Evolutionary conservation across 2,797 vertebrate genomes (phyloP).

Genomic region (Cygnus olor): DNA sequence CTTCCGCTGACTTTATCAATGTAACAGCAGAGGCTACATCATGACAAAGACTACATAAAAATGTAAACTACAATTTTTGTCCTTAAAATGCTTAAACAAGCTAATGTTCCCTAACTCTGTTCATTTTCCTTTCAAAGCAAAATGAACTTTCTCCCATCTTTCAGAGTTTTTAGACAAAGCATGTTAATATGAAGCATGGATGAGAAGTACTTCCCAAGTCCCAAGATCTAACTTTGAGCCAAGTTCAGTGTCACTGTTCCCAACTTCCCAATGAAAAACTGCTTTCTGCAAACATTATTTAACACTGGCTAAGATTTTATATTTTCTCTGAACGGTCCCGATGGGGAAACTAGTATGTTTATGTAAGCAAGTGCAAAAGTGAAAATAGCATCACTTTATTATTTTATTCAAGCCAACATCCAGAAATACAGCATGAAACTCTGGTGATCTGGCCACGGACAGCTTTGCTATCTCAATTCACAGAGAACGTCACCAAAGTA

Average conservation of each 20-base stretch:
- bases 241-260: background rate
- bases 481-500: constrained; percentile 3
- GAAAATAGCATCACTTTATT: background rate
- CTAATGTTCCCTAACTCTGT: background rate
- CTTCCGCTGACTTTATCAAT: background rate
- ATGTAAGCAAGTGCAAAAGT: background rate
- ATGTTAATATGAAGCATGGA: background rate
- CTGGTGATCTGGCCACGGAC: background rate
- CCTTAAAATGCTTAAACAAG: background rate
- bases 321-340: background rate
- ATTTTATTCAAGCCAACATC: background rate
- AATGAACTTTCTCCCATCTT: background rate
- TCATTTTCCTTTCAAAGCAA: background rate
- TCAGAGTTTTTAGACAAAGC: background rate
- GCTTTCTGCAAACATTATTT: background rate
- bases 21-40: background rate
- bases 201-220: background rate
- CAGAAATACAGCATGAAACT: background rate
- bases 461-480: background rate
- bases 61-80: background rate
- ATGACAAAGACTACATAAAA: background rate
- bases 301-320: background rate
- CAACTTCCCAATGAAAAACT: background rate
- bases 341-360: background rate
- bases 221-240: background rate